Percentiles rank a stretch among this genome's conserved stretches.
Conservation (phyloP, 2,113 vertebrate species). For the Abramis brama region DNA sequence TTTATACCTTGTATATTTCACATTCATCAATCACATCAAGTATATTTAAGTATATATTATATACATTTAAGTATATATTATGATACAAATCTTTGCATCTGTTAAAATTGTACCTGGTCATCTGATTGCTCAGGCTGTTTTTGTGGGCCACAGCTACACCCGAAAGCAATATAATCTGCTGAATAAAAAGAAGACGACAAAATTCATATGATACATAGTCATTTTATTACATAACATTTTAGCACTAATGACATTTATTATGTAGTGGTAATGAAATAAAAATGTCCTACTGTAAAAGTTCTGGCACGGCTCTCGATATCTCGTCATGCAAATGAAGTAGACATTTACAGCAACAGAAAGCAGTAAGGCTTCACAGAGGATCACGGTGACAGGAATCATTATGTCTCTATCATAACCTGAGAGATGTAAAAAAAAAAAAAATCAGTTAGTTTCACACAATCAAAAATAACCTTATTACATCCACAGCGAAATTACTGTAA, state of each 20-base stretch:
- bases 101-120: slow-evolving; percentile 21
- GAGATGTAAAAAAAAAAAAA: background rate
- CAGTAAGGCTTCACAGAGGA: slow-evolving; percentile 20
- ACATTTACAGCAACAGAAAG: slow-evolving; percentile 26
- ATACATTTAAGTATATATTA: background rate
- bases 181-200: background rate
- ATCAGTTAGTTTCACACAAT: background rate
- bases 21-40: background rate
- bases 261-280: background rate
- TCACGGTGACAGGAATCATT: background rate
- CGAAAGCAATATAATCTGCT: background rate
- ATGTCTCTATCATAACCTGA: background rate
- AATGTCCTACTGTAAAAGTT: slow-evolving; percentile 1
- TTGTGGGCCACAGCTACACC: background rate
- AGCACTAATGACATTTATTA: background rate
- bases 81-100: background rate
- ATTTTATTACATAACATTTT: no score
- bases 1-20: background rate
- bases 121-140: background rate
- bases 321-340: slow-evolving; percentile 27
- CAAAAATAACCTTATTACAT: background rate
- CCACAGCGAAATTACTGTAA: background rate
- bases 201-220: background rate
- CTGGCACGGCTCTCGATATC: slow-evolving; percentile 3
- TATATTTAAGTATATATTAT: background rate